Conservation (phyloP, 2,797 vertebrate species). For the Channallabes apus region DNA sequence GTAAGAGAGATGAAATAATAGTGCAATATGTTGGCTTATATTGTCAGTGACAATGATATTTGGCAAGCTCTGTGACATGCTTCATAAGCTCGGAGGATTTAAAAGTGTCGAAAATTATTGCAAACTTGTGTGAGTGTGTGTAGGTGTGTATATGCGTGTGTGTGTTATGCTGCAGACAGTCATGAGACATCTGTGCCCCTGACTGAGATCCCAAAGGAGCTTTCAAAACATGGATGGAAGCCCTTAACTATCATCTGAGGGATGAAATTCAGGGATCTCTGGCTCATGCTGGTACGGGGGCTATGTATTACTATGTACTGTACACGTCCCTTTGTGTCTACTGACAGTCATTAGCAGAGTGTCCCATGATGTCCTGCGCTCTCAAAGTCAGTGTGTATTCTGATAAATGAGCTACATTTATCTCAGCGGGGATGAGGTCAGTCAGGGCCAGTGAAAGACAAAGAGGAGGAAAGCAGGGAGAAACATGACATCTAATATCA, state of each 20-base stretch:
- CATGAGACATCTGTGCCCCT: conserved; percentile 31
- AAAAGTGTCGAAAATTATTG: background rate
- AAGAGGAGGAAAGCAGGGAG: background rate
- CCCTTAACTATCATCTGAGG: conserved; percentile 23
- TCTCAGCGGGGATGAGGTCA: conserved; percentile 27
- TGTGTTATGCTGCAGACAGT: conserved; percentile 9
- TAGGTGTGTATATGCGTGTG: background rate
- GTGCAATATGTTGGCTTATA: too few species aligned
- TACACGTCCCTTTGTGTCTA: conserved; percentile 4
- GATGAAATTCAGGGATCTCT: conserved; percentile 6
- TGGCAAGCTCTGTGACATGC: conserved; percentile 10
- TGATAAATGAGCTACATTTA: conserved; percentile 43
- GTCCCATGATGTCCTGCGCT: conserved; percentile 33
- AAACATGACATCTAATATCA: conserved; percentile 7
- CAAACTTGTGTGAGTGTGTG: background rate
- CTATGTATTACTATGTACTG: background rate
- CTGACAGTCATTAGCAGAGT: conserved; percentile 46
- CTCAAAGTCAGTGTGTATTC: conserved; percentile 22
- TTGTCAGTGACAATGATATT: conserved; percentile 24
- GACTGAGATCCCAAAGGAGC: conserved; percentile 20
- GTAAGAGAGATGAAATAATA: too few species aligned
- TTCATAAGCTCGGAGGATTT: background rate
- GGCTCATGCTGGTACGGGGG: background rate
- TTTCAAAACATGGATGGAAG: conserved; percentile 27
- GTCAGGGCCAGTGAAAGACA: conserved; percentile 14